Conservation (phyloP, 1,140 invertebrate species). For the Apis laboriosa region DNA sequence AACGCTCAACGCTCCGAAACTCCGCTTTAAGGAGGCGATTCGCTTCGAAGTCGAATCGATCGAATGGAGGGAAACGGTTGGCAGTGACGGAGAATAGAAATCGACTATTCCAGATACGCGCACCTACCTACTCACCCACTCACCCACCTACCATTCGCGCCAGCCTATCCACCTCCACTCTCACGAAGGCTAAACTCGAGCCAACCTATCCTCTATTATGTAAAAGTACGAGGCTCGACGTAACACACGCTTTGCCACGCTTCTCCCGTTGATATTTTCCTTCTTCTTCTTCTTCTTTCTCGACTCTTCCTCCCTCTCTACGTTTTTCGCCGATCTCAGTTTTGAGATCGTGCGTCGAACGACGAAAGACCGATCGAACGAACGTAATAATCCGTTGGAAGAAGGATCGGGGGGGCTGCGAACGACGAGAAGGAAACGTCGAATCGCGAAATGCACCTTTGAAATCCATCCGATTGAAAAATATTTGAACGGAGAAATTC, state of each 20-base stretch:
- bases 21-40: not conserved
- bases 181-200: constrained; percentile 24
- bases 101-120: constrained; percentile 46
- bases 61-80: constrained; percentile 4
- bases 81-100: constrained; percentile 47
- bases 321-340: not conserved
- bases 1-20: too few species aligned
- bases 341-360: too few species aligned
- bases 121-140: constrained; percentile 39
- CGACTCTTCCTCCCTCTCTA: not conserved
- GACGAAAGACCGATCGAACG: too few species aligned
- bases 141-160: constrained; percentile 21
- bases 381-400: too few species aligned
- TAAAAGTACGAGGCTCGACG: constrained; percentile 41
- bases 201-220: constrained; percentile 20
- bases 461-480: not conserved
- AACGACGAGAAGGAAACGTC: not conserved
- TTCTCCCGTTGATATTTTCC: constrained; percentile 3
- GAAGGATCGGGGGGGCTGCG: too few species aligned
- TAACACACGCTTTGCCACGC: constrained; percentile 25
- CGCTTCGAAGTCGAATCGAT: not conserved
- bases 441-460: not conserved
- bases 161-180: constrained; percentile 15
- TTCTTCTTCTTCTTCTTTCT: not conserved
- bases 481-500: constrained; percentile 20